A percentile compares a stretch with the other conserved stretches of the same genome.
These are phyloP conservation scores for Platichthys flesus DNA, from an alignment of 2,113 vertebrate species.

Conservation along the genomic window DNA sequence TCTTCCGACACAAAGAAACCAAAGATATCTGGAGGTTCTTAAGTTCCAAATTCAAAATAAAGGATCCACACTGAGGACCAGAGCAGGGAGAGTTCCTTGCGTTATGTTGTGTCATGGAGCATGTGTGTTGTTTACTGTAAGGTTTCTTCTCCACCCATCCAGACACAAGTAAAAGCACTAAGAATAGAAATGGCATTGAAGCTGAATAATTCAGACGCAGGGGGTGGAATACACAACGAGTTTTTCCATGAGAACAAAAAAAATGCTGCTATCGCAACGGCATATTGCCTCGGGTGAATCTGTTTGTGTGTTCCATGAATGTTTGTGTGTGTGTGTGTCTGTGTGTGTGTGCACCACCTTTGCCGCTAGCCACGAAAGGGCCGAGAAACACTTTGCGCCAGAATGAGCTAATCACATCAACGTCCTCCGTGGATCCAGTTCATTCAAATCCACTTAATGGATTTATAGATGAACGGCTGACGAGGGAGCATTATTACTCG, in stretches of 20 bases:
- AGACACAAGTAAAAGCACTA: conserved; percentile 63
- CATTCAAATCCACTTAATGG: conserved; percentile 16
- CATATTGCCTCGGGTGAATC: not conserved
- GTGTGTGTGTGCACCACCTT: not conserved
- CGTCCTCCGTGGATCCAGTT: conserved; percentile 12
- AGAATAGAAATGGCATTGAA: conserved; percentile 70
- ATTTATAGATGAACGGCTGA: conserved; percentile 30
- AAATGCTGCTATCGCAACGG: conserved; percentile 33
- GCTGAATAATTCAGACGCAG: conserved; percentile 72
- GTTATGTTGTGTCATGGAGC: not conserved
- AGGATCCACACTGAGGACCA: conserved; percentile 7
- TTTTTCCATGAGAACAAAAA: conserved; percentile 36
- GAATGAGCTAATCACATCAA: conserved; percentile 25
- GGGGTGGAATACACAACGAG: conserved; percentile 64
- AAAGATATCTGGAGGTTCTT: not conserved
- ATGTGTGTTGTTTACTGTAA: conserved; percentile 22
- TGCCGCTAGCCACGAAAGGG: too few relatives aligned
- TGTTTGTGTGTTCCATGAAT: conserved; percentile 14
- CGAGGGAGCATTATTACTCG: conserved; percentile 4
- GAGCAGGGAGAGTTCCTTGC: not conserved
- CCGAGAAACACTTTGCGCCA: conserved; percentile 21
- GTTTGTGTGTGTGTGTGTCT: not conserved
- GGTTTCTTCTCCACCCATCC: conserved; percentile 36
- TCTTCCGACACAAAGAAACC: not conserved
- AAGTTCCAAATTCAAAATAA: not conserved